Base-by-base conservation (phyloP, 2,888 invertebrate species). In the Monopis laevigella region DNA sequence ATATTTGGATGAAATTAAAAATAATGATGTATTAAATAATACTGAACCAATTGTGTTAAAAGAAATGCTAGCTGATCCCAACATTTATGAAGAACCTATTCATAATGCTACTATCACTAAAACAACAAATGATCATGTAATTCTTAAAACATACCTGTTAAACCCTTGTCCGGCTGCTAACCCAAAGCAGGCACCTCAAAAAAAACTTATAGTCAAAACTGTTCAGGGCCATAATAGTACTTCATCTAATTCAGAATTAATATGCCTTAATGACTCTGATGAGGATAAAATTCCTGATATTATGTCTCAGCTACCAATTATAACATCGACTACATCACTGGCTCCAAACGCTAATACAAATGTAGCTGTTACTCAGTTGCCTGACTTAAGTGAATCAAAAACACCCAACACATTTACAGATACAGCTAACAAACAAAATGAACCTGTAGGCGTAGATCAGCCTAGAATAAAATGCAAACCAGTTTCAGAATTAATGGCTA, bases 391-490 rank as follows among this genome's bases (percentile, higher is more conserved):
- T 24, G 24, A 24, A 24, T 5, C 5, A 24, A 24, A 24, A 24
- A 24, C 24, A 7, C 10, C 10, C 5, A 24, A 24, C 5, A 24
- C 24, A n/a, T n/a, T n/a, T n/a, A n/a, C n/a, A 24, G 10, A 24
- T 24, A 7, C 24, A 24, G 24, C 10, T 7, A 24, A 7, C 10
- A 8, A 24, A 24, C 10, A 5, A 5, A 7, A 5, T 7, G 24
- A 24, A 24, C 24, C 24, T 10, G 10, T 24, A 24, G 5, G 24
- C 24, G 6, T 24, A 8, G 6, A 24, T 24, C 6, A 44, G 5
- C 71, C 73, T 7, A 59, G 69, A 50, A 74, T 78, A 40, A 78
- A 77, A 61, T 73, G 78, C 1, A 78, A 77, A 49, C 63, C 73
- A 24, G 63, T 53, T 24, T 57, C 69, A 11, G 72, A 77, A 46